Base-by-base conservation (phyloP, 2,888 invertebrate genomes). In the Abscondita cerata region DNA sequence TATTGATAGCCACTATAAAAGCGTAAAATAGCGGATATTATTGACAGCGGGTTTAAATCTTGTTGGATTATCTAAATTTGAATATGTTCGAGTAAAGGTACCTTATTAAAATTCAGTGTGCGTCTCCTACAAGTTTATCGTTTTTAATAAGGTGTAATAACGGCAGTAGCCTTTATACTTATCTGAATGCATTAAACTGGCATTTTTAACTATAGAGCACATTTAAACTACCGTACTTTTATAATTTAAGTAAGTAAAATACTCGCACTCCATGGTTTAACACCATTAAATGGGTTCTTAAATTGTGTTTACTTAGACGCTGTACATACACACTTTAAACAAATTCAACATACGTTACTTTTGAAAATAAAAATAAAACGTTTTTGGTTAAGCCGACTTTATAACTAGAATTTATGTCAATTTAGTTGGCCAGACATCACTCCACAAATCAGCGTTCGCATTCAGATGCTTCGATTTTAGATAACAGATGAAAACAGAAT, bases 181-280 rank as follows among this genome's bases (percentile, higher is more conserved):
- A 67, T 64, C 48, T 52, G 31, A 52, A 36, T 56, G 67, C 67
- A 67, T 68, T 68, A 68, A 64, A 68, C 69, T 70, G 70, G 72
- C 74, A 72, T 70, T 73, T 72, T 73, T 19, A 74, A 73, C 73
- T 73, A 73, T 73, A 72, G 72, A 72, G 72, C 67, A 73, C 72
- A 74, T 73, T 74, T 73, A 74, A 73, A 40, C 73, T 73, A 67
- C 72, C 64, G 73, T 72, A 48, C 48, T 63, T 63, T 68, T 70
- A 68, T 68, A 66, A 53, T 54, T 33, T 55, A 65, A 67, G 60
- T 67, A 66, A 68, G 60, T 52, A 63, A 59, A 66, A 63, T 69
- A 70, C 65, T 68, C 61, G 65, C 54, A 52, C 64, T 51, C 66
- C 67, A 68, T 66, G 68, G 65, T 67, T 63, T 64, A 62, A 59